A percentile compares a stretch with the other conserved stretches of the same genome.
These are phyloP conservation scores for Heteractis magnifica DNA, from an alignment of 92 coral and sea anemone genomes.

Conservation along the genomic window DNA sequence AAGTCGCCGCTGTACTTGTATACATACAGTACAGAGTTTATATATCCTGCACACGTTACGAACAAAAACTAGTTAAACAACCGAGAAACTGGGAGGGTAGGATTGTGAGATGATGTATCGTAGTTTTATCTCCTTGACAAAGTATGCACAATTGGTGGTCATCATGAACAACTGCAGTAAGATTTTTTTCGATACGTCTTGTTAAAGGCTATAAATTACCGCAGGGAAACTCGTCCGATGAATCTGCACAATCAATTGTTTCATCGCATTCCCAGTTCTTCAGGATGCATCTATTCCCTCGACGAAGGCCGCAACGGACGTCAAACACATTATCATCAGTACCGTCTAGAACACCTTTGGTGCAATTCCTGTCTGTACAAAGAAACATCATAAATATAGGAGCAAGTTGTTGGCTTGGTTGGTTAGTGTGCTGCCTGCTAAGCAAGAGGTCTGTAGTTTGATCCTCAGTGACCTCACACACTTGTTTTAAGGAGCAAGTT, in stretches of 20 bases:
- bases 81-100: no score
- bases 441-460: no score
- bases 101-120: no score
- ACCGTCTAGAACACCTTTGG: background rate
- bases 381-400: background rate
- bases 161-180: no score
- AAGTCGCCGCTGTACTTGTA: constrained; percentile 22
- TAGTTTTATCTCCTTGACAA: no score
- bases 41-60: background rate
- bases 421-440: no score
- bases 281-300: background rate
- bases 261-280: constrained; percentile 21
- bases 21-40: background rate
- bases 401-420: background rate
- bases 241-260: background rate
- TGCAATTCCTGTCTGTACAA: background rate
- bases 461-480: no score
- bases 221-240: constrained; percentile 11
- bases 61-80: background rate
- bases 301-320: constrained; percentile 16
- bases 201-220: background rate
- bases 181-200: no score
- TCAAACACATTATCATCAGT: no score
- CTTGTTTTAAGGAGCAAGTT: no score
- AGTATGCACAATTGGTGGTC: no score